These are phyloP conservation scores for Tetramorium alpestre DNA, from an alignment of 1,140 invertebrate species.

Conservation along the genomic window DNA sequence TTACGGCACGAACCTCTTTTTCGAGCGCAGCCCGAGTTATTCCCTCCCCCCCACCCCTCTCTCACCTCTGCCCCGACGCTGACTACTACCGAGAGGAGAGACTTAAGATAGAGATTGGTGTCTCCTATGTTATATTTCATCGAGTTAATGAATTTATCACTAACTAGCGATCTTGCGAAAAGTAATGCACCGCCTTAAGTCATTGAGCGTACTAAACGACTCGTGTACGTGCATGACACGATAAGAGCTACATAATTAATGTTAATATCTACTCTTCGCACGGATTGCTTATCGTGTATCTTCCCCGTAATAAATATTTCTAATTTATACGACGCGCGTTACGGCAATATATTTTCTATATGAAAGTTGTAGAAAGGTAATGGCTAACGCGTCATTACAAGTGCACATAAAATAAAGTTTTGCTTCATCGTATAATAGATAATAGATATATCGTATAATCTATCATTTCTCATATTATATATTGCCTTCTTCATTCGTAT, in stretches of 20 bases:
- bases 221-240: constrained; percentile 12
- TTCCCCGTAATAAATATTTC: constrained; percentile 35
- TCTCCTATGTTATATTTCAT: constrained; percentile 29
- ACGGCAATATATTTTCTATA: constrained; percentile 4
- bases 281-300: constrained; percentile 27
- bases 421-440: not conserved
- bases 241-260: constrained; percentile 52
- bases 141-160: constrained; percentile 44
- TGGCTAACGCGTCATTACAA: constrained; percentile 14
- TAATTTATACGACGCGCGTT: constrained; percentile 24
- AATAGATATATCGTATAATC: not conserved
- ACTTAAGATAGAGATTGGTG: constrained; percentile 41
- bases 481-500: not conserved
- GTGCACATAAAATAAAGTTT: constrained; percentile 11
- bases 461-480: not conserved
- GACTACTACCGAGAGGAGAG: not conserved
- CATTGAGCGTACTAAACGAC: constrained; percentile 40
- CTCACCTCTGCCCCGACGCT: not conserved
- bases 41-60: not conserved
- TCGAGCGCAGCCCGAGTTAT: constrained; percentile 41
- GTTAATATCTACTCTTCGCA: constrained; percentile 31
- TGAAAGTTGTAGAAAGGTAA: constrained; percentile 17
- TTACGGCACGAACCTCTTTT: constrained; percentile 78
- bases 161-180: constrained; percentile 36
- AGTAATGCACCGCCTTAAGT: constrained; percentile 37